Evolutionary conservation across 2,888 invertebrate genomes (phyloP), one percentile per base, ranked within the genome.

Genomic region (Eupithecia abbreviata): DNA sequence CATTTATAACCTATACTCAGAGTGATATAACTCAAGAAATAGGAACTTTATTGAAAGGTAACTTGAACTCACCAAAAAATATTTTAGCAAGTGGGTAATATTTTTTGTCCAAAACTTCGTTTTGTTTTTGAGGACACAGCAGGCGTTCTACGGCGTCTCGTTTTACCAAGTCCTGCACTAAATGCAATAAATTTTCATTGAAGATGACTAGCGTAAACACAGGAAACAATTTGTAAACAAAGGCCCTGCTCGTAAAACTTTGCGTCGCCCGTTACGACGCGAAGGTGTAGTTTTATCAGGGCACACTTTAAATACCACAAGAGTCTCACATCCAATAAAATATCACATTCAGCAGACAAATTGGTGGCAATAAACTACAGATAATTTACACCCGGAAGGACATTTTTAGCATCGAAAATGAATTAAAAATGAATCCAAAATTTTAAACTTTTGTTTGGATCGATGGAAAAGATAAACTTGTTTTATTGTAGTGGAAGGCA

Each of bases 191-290:
- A 83, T 87, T 91, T 90, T 89, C 85, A 90, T 87, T 87, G 83
- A 89, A 87, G 87, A 89, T 90, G 90, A 89, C 87, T 86, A 87
- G 86, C 87, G 88, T 89, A 90, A 89, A 89, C 90, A 91, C 91
- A 90, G 90, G 92, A 92, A 93, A 92, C 91, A 89, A 91, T 83
- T 90, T 92, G 91, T 93, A 94, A 94, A 94, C 93, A 93, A 93
- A 90, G 88, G 81, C 86, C 84, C 85, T 85, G 87, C 85, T 90
- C 88, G 86, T 90, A 88, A 91, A 91, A 88, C 81, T 82, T 62
- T 82, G 81, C 84, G 85, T 80, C 85, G 82, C 78, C 58, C 76
- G 79, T 79, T 72, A 42, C 73, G 80, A 72, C 51, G 49, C 72
- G 71, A 76, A 80, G 80, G 82, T 83, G 84, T 85, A 81, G 84